phyloP scores from a whole-genome alignment of 2,888 invertebrate genomes.

The Atethmia centrago region DNA sequence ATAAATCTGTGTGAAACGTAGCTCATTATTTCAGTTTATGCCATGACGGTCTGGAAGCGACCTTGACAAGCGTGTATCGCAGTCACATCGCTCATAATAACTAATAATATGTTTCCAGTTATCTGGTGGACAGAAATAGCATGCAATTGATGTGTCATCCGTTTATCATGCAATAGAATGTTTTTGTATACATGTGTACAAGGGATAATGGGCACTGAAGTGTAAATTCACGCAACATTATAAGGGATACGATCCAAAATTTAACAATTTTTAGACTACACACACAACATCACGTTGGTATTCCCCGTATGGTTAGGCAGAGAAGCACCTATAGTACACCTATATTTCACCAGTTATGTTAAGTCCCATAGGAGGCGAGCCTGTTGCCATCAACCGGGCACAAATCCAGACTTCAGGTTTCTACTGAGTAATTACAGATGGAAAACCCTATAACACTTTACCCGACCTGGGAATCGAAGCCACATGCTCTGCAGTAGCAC shows the following conservation, averaged over 20 bases:
- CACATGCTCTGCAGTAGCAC: no score
- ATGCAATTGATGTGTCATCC: constrained; percentile 51
- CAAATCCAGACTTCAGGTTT: background rate
- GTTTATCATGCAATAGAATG: constrained; percentile 34
- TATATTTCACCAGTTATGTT: background rate
- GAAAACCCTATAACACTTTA: background rate
- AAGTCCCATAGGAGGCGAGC: background rate
- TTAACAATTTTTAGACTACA: background rate
- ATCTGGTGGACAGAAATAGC: constrained; percentile 54
- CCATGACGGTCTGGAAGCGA: constrained; percentile 2
- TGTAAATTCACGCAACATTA: background rate
- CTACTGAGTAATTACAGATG: no score
- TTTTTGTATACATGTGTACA: constrained; percentile 27
- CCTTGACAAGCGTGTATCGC: constrained; percentile 42
- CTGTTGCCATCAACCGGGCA: background rate
- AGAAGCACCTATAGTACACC: background rate
- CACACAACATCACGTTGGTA: background rate
- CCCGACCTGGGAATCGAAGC: background rate
- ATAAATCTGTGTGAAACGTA: constrained; percentile 4
- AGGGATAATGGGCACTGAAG: constrained; percentile 8
- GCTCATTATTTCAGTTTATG: constrained; percentile 21
- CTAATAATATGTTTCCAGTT: constrained; percentile 54
- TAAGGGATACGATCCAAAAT: background rate
- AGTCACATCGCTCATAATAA: constrained; percentile 43
- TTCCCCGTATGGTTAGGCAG: background rate